Evolutionary conservation across 2,888 invertebrate genomes (phyloP).

Genomic region (Sisyra terminalis): DNA sequence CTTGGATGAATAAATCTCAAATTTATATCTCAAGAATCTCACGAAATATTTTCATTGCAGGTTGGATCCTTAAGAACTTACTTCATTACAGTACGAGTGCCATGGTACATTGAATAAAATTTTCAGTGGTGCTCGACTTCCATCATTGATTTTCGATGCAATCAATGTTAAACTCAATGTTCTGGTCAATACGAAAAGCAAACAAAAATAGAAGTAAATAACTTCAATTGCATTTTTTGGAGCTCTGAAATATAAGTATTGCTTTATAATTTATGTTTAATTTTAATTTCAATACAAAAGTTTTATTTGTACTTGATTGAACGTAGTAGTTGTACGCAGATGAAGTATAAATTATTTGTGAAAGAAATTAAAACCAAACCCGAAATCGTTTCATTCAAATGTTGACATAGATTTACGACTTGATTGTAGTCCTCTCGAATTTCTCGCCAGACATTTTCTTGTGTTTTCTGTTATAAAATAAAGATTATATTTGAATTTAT

Average conservation of each 20-base stretch:
- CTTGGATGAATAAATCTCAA: no score
- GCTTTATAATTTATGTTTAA: no score
- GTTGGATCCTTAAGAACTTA: neutral
- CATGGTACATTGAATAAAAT: neutral
- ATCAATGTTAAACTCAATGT: neutral
- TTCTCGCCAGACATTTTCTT: conserved; percentile 40
- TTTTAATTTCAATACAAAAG: no score
- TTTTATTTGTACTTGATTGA: conserved; percentile 37
- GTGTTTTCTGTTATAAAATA: conserved; percentile 28
- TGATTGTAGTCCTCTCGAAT: conserved; percentile 40
- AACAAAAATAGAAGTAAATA: neutral
- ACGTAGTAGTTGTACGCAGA: conserved; percentile 45
- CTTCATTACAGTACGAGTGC: neutral
- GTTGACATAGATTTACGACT: conserved; percentile 37
- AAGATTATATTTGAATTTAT: no score
- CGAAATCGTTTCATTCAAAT: conserved; percentile 38
- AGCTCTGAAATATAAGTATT: neutral
- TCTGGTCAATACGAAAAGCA: neutral
- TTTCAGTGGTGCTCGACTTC: neutral
- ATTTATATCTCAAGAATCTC: no score
- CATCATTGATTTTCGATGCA: neutral
- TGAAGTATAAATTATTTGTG: conserved; percentile 46
- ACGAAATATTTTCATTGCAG: no score
- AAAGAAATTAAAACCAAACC: conserved; percentile 42
- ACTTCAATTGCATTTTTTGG: neutral